These are phyloP conservation scores for Elgonia sp. DNA, from an alignment of 2,888 invertebrate species.

Conservation along the genomic window DNA sequence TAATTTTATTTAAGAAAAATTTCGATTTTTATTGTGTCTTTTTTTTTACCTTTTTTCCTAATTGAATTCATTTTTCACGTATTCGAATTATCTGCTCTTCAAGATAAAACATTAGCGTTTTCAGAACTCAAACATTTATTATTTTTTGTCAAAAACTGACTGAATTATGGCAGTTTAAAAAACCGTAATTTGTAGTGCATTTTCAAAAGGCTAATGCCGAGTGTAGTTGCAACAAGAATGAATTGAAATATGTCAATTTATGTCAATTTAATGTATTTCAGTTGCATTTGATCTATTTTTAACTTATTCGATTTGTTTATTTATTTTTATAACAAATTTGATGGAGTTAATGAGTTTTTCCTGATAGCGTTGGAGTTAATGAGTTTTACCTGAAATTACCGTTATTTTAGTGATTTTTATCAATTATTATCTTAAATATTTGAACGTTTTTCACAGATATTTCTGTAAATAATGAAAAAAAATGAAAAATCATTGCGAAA, in stretches of 20 bases:
- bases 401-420: conserved; percentile 22
- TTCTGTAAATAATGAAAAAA: conserved; percentile 22
- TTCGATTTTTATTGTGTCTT: conserved; percentile 42
- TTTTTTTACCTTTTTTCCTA: conserved; percentile 30
- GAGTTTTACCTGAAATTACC: background rate
- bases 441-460: conserved; percentile 8
- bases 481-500: conserved; percentile 23
- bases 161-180: conserved; percentile 13
- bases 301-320: conserved; percentile 22
- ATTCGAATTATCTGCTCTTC: no score
- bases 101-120: no score
- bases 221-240: conserved; percentile 30
- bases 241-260: conserved; percentile 11
- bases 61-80: conserved; percentile 37
- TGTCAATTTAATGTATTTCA: conserved; percentile 23
- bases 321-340: conserved; percentile 31
- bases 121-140: conserved; percentile 8
- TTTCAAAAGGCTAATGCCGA: background rate
- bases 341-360: conserved; percentile 26
- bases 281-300: conserved; percentile 16
- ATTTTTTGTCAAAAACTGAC: conserved; percentile 12
- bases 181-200: conserved; percentile 27
- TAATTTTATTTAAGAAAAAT: conserved; percentile 23
- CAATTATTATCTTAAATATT: conserved; percentile 16
- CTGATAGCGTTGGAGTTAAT: conserved; percentile 15